Evolutionary conservation across 2,113 vertebrate species (phyloP).

Genomic region (Alosa alosa): DNA sequence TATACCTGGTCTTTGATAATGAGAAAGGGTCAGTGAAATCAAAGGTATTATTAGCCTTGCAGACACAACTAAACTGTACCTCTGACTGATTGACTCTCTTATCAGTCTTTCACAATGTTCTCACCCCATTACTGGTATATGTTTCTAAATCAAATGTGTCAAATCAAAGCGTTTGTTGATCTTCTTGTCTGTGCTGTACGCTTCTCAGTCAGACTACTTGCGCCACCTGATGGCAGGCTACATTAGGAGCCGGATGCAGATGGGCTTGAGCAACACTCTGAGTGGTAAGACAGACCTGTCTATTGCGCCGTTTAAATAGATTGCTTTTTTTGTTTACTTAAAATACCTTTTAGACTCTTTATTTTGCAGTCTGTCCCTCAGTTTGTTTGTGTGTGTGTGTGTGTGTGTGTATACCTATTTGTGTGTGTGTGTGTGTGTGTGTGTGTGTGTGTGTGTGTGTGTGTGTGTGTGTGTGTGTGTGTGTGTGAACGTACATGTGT

Average conservation of each 20-base stretch:
- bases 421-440: slow-evolving; percentile 7
- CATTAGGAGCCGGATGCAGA: slow-evolving; percentile 25
- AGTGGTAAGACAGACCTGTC: not conserved
- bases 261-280: not conserved
- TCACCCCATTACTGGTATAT: not conserved
- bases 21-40: slow-evolving; percentile 7
- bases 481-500: not conserved
- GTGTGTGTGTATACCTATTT: not conserved
- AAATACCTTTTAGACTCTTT: not conserved
- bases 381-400: not conserved
- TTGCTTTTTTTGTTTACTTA: not conserved
- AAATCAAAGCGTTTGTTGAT: not conserved
- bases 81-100: not conserved
- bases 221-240: slow-evolving; percentile 26
- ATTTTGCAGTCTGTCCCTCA: not conserved
- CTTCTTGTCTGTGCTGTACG: not conserved
- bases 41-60: slow-evolving; percentile 23
- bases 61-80: not conserved
- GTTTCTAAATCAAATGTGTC: not conserved
- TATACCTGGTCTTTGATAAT: slow-evolving; percentile 30
- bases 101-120: not conserved
- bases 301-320: not conserved
- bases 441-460: not conserved
- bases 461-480: not conserved
- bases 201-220: slow-evolving; percentile 30